phyloP scores from a whole-genome alignment of 2,113 vertebrate genomes.

The Delphinapterus leucas region DNA sequence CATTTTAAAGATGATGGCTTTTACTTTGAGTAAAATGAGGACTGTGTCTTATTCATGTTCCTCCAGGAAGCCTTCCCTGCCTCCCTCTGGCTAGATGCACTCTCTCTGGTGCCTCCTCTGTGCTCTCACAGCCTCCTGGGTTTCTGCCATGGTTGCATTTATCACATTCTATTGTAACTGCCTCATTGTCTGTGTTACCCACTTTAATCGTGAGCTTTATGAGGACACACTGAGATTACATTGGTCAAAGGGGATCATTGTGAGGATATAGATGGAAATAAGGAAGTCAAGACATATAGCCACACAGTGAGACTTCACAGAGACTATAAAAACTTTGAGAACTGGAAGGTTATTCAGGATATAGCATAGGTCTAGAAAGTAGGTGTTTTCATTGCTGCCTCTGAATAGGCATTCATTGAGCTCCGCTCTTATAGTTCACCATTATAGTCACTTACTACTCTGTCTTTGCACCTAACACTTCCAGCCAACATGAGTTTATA shows the following conservation, averaged over 20 bases:
- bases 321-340: neutral
- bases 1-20: neutral
- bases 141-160: neutral
- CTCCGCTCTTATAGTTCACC: neutral
- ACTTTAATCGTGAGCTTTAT: neutral
- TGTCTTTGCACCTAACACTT: neutral
- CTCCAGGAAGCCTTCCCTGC: neutral
- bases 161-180: neutral
- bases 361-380: neutral
- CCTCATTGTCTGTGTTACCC: neutral
- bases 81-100: neutral
- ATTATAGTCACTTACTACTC: neutral
- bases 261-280: slow-evolving; percentile 6
- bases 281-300: neutral
- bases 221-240: neutral
- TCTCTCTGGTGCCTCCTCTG: neutral
- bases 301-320: neutral
- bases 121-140: neutral
- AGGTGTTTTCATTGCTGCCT: neutral
- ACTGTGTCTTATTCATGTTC: neutral
- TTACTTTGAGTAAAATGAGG: neutral
- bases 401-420: neutral
- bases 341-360: neutral
- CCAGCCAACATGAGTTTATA: neutral
- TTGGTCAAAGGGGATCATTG: neutral